Base-by-base conservation (phyloP, 2,113 vertebrate species). In the Elaphurus davidianus region DNA sequence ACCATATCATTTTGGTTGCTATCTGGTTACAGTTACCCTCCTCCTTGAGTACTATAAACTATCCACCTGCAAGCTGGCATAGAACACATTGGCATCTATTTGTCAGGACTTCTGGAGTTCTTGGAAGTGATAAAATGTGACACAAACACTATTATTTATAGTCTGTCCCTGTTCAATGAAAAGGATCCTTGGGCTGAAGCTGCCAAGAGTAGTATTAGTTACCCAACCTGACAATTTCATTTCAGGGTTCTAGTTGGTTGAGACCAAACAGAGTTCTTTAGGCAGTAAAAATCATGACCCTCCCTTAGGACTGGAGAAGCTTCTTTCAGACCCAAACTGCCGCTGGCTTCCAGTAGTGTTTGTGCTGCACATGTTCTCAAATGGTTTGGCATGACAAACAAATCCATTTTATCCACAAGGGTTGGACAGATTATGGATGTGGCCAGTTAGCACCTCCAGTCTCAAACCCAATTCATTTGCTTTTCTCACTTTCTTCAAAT, bases 121-220 rank as follows among this genome's bases (percentile, higher is more conserved):
- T 87, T 84, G 47, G 83, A 92, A 86, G 64, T 76, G 59, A 67
- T 19, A 91, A 57, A 88, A 30, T 62, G 3, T 71, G 83, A 79
- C 82, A 94, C 19, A 94, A 94, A 94, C 45, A 25, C 84, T 85
- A 76, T 94, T 90, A 91, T 86, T 94, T 96, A 92, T 88, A 94
- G 30, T 52, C 78, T 83, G 25, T 52, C n/a, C 40, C 52, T n/a
- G 12, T 76, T 94, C 64, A 86, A 43, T 62, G 78, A 96, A 91
- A 94, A 81, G 27, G 27, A 97, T 90, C 81, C 52, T 52, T 8
- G 52, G 71, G 47, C 5, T 54, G 4, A 21, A 90, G 14, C 21
- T 94, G 64, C 59, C 81, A 96, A 90, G 52, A 57, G 62, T 40
- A 94, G 81, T 67, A 93, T 91, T 91, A 88, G 25, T 76, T 93